Evolutionary conservation across 2,797 vertebrate genomes (phyloP).

Genomic region (Esox lucius): DNA sequence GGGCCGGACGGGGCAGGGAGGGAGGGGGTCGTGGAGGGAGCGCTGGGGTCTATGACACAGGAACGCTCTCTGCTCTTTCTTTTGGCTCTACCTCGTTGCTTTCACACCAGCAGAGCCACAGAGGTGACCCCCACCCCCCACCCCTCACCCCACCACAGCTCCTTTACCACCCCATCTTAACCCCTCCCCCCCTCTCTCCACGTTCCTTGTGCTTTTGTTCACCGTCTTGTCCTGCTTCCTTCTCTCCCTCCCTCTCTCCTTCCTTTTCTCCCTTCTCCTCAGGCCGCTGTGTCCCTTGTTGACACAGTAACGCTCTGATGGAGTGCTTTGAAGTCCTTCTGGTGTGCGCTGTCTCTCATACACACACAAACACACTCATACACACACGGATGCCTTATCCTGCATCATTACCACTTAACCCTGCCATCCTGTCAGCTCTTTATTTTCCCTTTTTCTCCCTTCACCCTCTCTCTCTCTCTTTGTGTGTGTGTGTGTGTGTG

Average conservation of each 20-base stretch:
- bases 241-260: conserved; percentile 22
- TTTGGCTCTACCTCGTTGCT: conserved; percentile 61
- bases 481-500: conserved; percentile 13
- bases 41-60: conserved; percentile 69
- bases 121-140: conserved; percentile 61
- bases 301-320: conserved; percentile 58
- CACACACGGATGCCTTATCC: conserved; percentile 56
- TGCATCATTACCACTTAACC: conserved; percentile 75
- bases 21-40: neutral
- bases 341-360: neutral
- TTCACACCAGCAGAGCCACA: conserved; percentile 57
- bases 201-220: conserved; percentile 64
- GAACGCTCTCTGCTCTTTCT: conserved; percentile 69
- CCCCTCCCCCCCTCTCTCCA: conserved; percentile 47
- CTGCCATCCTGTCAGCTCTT: conserved; percentile 52
- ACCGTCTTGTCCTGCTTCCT: conserved; percentile 62
- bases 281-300: conserved; percentile 50
- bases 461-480: no score
- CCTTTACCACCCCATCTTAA: conserved; percentile 60
- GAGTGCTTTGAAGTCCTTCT: conserved; percentile 60
- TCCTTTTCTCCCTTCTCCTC: neutral
- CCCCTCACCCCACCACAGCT: conserved; percentile 45
- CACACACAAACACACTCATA: conserved; percentile 19
- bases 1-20: conserved; percentile 47
- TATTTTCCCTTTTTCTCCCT: conserved; percentile 67